Percentiles rank a stretch among this genome's conserved stretches.
Evolutionary conservation across 1,140 invertebrate species (phyloP).

Genomic region (Lordiphosa stackelbergi): DNA sequence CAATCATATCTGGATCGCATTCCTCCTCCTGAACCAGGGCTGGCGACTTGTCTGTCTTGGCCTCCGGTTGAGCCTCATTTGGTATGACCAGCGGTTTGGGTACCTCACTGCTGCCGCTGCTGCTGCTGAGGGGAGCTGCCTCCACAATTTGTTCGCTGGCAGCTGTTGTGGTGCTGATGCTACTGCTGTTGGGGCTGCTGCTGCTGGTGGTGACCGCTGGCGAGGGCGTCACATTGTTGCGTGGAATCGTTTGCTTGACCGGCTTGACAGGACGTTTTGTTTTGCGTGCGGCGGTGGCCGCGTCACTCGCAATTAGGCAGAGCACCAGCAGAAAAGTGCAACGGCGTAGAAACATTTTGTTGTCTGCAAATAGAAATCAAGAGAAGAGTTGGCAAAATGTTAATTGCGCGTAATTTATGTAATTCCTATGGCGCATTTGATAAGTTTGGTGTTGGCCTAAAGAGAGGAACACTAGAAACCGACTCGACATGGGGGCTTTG

Average conservation of each 20-base stretch:
- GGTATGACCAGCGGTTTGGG: slow-evolving; percentile 54
- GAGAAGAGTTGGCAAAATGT: slow-evolving; percentile 41
- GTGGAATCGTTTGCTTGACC: slow-evolving; percentile 72
- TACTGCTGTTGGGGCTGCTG: slow-evolving; percentile 25
- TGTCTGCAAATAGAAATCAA: slow-evolving; percentile 6
- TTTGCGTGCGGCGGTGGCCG: slow-evolving; percentile 70
- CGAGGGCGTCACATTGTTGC: slow-evolving; percentile 70
- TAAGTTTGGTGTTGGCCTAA: slow-evolving; percentile 43
- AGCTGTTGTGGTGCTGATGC: slow-evolving; percentile 29
- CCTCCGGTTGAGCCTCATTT: slow-evolving; percentile 50
- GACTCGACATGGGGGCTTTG: slow-evolving; percentile 41
- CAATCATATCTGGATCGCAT: slow-evolving; percentile 91
- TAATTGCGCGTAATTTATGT: slow-evolving; percentile 73
- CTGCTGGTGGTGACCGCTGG: slow-evolving; percentile 32
- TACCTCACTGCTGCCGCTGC: slow-evolving; percentile 32
- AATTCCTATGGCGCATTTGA: slow-evolving; percentile 66
- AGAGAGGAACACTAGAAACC: neutral
- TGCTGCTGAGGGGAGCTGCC: slow-evolving; percentile 25
- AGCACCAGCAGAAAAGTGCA: slow-evolving; percentile 69
- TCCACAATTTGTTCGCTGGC: slow-evolving; percentile 29
- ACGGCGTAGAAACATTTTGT: slow-evolving; percentile 73
- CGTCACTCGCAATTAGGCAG: slow-evolving; percentile 71
- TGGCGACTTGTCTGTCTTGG: slow-evolving; percentile 62
- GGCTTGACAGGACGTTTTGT: slow-evolving; percentile 76
- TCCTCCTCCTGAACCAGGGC: slow-evolving; percentile 79